Evolutionary conservation across 1,140 invertebrate species (phyloP), one percentile per base, ranked within the genome.

Genomic region (Drosophila orosa): DNA sequence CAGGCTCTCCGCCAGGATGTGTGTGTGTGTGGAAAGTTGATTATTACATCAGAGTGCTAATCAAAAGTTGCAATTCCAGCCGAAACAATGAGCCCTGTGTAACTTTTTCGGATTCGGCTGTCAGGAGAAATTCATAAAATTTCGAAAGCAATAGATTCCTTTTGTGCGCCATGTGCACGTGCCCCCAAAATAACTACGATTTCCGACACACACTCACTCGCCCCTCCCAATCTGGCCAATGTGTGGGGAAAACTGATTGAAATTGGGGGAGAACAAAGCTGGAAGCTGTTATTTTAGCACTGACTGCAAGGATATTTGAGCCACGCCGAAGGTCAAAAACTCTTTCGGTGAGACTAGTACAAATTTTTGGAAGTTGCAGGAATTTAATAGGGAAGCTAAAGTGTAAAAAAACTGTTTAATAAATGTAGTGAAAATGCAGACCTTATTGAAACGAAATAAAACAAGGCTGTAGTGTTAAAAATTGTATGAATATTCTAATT

Each of bases 131-230:
- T 82, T 75, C 69, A 82, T 75, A 65, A 71, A 66, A 75, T 71
- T 73, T 69, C 40, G 63, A 50, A 58, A 67, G 45, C 52, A 58
- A 44, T 31, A 58, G 62, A 48, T 66, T 37, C 39, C 47, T 50
- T 65, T 55, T 55, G 50, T 33, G 58, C 48, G 29, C 19, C 29
- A 22, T 59, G 56, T 65, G 45, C 82, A 86, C 83, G 69, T 82
- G 74, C 56, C 79, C 54, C 54, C 54, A 72, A 65, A 87, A 86
- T 86, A 83, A 87, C 83, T 86, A 82, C 81, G 73, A 86, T 86
- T 85, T 86, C 59, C 67, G 24, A 37, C 55, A 63, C 10, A 44
- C 37, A 39, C 55, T 50, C 24, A 55, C 42, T 69, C 1, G 19
- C 27, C 48, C 17, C 27, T 5, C 13, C 44, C 65, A 50, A 67